phyloP scores from a whole-genome alignment of 2,797 vertebrate species.

The Gobionotothen gibberifrons region DNA sequence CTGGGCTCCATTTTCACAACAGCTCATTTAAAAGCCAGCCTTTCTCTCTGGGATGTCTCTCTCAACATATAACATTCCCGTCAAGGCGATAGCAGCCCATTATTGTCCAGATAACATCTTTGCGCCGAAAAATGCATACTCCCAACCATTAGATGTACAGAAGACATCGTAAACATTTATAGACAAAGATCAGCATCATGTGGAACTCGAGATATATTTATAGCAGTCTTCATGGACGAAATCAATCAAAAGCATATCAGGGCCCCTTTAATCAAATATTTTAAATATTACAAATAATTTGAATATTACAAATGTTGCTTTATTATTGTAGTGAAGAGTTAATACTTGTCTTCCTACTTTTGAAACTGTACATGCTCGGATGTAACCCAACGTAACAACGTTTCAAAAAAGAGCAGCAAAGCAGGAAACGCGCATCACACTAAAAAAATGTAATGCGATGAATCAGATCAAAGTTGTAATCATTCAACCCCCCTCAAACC shows the following conservation, averaged over 20 bases:
- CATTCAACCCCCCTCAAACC: background rate
- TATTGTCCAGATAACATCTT: constrained; percentile 47
- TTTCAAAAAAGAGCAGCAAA: no score
- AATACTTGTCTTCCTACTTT: no score
- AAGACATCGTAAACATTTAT: constrained; percentile 14
- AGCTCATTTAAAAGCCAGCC: constrained; percentile 9
- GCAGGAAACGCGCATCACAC: no score
- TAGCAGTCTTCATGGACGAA: background rate
- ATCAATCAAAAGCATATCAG: background rate
- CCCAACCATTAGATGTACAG: constrained; percentile 21
- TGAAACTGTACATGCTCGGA: no score
- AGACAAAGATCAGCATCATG: constrained; percentile 47
- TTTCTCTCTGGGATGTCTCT: constrained; percentile 22
- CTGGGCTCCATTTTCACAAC: constrained; percentile 1
- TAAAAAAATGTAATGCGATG: no score
- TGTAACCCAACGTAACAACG: no score
- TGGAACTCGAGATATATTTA: background rate
- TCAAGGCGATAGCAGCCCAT: constrained; percentile 32
- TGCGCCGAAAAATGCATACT: constrained; percentile 13
- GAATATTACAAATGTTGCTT: no score
- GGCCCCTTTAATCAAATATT: no score
- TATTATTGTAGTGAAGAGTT: no score
- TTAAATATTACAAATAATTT: no score
- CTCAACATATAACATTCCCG: constrained; percentile 31
- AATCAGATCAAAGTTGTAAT: no score